These are phyloP conservation scores for Schrankia costaestrigalis DNA, from an alignment of 2,888 invertebrate species.

Conservation along the genomic window DNA sequence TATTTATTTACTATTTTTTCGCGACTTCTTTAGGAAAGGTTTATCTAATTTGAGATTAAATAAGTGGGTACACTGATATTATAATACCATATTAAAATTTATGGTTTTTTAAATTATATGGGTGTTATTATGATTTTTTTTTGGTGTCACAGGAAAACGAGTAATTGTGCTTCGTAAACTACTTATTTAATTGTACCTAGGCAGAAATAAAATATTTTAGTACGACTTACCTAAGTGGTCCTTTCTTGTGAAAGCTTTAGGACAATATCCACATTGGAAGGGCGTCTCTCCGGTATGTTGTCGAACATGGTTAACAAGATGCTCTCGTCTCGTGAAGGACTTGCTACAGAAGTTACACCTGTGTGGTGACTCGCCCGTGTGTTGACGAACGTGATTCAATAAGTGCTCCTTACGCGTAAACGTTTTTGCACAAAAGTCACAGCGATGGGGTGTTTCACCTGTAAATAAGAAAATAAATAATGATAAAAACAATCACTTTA, in stretches of 20 bases:
- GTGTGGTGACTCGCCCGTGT: conserved; percentile 91
- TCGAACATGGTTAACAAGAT: conserved; percentile 91
- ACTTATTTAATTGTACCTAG: too few species aligned
- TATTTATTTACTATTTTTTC: too few species aligned
- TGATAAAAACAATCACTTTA: background rate
- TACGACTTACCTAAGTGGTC: conserved; percentile 86
- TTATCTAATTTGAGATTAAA: too few species aligned
- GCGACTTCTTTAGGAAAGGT: too few species aligned
- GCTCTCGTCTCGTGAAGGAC: conserved; percentile 92
- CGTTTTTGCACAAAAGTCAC: conserved; percentile 89
- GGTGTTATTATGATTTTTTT: too few species aligned
- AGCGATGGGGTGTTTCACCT: conserved; percentile 88
- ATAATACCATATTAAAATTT: too few species aligned
- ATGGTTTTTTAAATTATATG: too few species aligned
- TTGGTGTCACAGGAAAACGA: too few species aligned
- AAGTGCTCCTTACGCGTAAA: conserved; percentile 89
- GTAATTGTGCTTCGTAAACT: too few species aligned
- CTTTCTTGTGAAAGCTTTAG: conserved; percentile 91
- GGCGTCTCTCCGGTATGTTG: conserved; percentile 89
- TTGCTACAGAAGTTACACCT: conserved; percentile 93
- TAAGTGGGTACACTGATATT: too few species aligned
- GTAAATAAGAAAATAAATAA: conserved; percentile 19
- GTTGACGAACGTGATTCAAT: conserved; percentile 88
- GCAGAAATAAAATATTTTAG: too few species aligned
- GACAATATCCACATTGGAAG: conserved; percentile 91